Evolutionary conservation across 2,113 vertebrate species (phyloP), one percentile per base, ranked within the genome.

Genomic region (Chaetodon trifascialis): DNA sequence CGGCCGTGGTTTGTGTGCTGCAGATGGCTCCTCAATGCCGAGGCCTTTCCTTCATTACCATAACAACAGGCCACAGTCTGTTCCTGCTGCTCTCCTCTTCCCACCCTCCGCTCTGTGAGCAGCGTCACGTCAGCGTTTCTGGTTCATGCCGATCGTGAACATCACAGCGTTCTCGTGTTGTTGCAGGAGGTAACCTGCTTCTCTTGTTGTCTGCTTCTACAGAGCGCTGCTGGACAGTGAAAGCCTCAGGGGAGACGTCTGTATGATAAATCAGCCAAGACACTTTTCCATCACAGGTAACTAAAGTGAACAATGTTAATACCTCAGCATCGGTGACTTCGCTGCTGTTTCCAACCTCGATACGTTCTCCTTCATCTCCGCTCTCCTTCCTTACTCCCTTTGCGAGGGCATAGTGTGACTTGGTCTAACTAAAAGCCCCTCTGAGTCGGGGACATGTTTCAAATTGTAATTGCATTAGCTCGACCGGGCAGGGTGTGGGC

Each of bases 221-320:
- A 96, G 95, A 93, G 90, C 94, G 84, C 74, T 96, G 80, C 83
- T 96, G 89, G 94, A 95, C 59, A 65, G 79, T 14, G 95, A 95
- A 54, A 82, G 84, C 81, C 44, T 90, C 66, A 65, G 62, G 73
- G 75, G 84, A 55, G 80, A 92, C 1, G 7, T 56, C 44, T 46
- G 78, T 67, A 49, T 79, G 42, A 51, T 68, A 65, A 88, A 88
- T 42, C 86, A 84, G 47, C 83, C 76, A 30, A 87, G 86, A 84
- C 80, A 71, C 68, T 16, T 80, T 71, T 82, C 54, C 56, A 64
- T 67, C 40, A 55, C 84, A 89, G 93, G 93, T 94, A 91, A 87
- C 66, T 58, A 54, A 76, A 64, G 30, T 0, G 55, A 82, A 77
- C 30, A 49, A 5, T 11, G 15, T 23, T 21, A 11, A 76, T 38